These are phyloP conservation scores for Alaudala cheleensis DNA, from an alignment of 2,113 vertebrate species.

Conservation along the genomic window DNA sequence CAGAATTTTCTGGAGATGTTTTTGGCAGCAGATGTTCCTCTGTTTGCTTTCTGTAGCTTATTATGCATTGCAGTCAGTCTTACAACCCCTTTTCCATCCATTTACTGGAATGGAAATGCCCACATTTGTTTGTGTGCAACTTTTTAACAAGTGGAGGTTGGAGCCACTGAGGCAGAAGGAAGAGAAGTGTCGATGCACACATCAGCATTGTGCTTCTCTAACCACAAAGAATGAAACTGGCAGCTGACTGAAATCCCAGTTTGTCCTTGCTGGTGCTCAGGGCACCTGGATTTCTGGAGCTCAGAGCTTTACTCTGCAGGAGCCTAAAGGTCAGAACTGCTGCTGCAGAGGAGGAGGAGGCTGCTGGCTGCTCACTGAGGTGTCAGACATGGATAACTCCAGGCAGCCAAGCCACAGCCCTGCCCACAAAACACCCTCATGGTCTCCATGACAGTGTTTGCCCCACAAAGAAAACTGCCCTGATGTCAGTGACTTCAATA, in stretches of 20 bases:
- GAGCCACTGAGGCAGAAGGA: background rate
- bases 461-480: background rate
- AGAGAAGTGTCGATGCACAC: background rate
- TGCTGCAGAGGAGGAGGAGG: background rate
- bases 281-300: background rate
- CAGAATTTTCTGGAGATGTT: conserved; percentile 19
- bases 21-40: background rate
- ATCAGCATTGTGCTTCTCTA: background rate
- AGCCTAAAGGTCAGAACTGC: background rate
- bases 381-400: background rate
- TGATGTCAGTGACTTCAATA: background rate
- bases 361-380: background rate
- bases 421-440: accelerated
- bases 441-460: background rate
- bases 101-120: background rate
- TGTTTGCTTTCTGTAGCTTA: background rate
- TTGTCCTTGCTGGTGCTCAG: background rate
- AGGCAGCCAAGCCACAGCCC: background rate
- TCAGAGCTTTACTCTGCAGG: background rate
- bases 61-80: background rate
- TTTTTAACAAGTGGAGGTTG: background rate
- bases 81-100: background rate
- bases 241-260: background rate
- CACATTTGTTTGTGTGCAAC: background rate
- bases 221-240: background rate